Base-by-base conservation (phyloP, 2,888 invertebrate species). In the Dendrolimus pini region DNA sequence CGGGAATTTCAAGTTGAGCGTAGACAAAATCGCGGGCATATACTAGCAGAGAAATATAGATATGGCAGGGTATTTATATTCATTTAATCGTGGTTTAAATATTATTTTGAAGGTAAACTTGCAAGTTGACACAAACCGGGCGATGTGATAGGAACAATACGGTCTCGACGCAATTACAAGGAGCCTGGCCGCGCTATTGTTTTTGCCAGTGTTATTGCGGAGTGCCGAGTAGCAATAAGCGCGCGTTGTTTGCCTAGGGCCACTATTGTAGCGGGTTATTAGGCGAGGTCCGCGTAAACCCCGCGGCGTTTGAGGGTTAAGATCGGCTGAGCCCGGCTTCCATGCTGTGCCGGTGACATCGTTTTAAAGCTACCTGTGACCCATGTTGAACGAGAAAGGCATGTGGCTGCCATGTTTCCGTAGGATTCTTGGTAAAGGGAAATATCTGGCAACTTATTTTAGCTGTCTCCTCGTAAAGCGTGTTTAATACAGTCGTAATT, bases 211-310 rank as follows among this genome's bases (percentile, higher is more conserved):
- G 85, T 81, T 85, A 83, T 84, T 84, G 84, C 82, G 72, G 77
- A 82, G 80, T 80, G 81, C 77, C 73, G 82, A 82, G 82, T 79
- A 78, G 86, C 85, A 87, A 87, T 86, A 86, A 86, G 82, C 82
- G 77, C 73, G 77, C 77, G 76, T 74, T 84, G 86, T 87, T 85
- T 82, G 82, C 77, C 78, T 76, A 78, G 82, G 75, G 80, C 82
- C 77, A 84, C 84, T 83, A 83, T 86, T 86, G 86, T 85, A 76
- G 70, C 75, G 69, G 76, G 82, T 86, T 88, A 87, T 85, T 87
- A 85, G 85, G 80, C 79, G 80, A 80, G 80, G 78, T 78, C 75
- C 72, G 74, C 74, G 71, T 75, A 68, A 69, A 67, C 70, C 72
- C 69, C 64, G 69, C 69, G 69, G 74, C 73, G 67, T 64, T 69